A percentile compares a stretch with the other conserved stretches of the same genome.
These are phyloP conservation scores for Nesometra sesokonis DNA, from an alignment of 35 echinoderm and acorn worm genomes.

Conservation along the genomic window DNA sequence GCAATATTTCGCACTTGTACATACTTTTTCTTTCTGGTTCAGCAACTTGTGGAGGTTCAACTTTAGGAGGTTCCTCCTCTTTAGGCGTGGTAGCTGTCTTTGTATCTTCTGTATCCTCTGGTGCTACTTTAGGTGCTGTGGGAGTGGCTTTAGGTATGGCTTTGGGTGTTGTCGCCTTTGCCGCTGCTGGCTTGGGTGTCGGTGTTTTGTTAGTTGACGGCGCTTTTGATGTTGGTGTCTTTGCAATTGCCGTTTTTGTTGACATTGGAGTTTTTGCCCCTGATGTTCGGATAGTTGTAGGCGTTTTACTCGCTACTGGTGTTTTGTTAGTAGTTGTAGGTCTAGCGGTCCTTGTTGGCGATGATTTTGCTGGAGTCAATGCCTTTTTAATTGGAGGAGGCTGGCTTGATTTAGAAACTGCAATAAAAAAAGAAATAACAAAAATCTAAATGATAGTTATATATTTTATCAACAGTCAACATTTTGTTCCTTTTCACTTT, in stretches of 20 bases:
- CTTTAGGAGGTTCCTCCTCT: neutral
- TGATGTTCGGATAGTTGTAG: neutral
- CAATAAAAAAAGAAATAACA: neutral
- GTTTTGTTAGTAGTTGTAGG: neutral
- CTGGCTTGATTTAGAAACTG: neutral
- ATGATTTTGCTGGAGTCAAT: neutral
- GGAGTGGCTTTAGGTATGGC: neutral
- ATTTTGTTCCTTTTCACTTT: too few species aligned
- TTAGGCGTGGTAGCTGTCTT: neutral
- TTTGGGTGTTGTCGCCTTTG: neutral
- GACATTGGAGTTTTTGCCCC: neutral
- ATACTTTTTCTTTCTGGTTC: neutral
- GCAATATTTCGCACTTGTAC: neutral
- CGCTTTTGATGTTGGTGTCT: neutral
- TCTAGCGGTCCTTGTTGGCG: neutral
- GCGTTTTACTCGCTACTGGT: neutral
- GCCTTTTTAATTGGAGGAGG: slow-evolving; percentile 15
- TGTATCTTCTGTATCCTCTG: neutral
- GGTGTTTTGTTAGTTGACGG: neutral
- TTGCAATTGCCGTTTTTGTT: neutral
- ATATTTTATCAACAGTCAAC: too few species aligned
- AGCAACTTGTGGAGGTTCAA: neutral
- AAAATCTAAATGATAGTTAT: too few species aligned
- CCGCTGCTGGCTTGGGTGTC: neutral
- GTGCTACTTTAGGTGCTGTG: neutral